Evolutionary conservation across 1,140 invertebrate species (phyloP).

Genomic region (Capitella teleta): DNA sequence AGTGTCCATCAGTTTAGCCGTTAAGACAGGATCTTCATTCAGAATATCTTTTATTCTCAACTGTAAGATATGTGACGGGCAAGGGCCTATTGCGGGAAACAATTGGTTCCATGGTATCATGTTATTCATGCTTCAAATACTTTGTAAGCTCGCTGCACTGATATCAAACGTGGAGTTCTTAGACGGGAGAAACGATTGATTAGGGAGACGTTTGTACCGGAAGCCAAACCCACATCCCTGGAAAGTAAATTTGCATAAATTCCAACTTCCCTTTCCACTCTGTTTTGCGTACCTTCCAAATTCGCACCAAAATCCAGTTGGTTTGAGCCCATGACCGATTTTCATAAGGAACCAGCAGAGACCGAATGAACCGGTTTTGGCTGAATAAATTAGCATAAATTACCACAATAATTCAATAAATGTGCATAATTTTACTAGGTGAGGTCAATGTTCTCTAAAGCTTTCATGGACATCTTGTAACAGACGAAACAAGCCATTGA

Average conservation of each 20-base stretch:
- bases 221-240: slow-evolving; percentile 71
- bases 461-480: slow-evolving; percentile 48
- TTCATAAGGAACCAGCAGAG: slow-evolving; percentile 64
- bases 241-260: too few relatives aligned
- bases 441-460: slow-evolving; percentile 52
- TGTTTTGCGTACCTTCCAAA: slow-evolving; percentile 54
- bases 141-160: too few relatives aligned
- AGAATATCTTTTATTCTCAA: slow-evolving; percentile 47
- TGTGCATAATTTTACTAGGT: slow-evolving; percentile 39
- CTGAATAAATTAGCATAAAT: slow-evolving; percentile 37
- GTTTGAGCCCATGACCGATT: slow-evolving; percentile 74
- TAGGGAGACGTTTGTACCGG: slow-evolving; percentile 57
- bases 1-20: slow-evolving; percentile 62
- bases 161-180: too few relatives aligned
- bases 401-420: background rate
- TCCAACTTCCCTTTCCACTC: too few relatives aligned
- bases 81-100: slow-evolving; percentile 55
- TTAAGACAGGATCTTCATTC: slow-evolving; percentile 41
- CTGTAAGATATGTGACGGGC: slow-evolving; percentile 52
- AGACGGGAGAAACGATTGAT: too few relatives aligned
- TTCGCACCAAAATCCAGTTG: slow-evolving; percentile 70
- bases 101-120: too few relatives aligned
- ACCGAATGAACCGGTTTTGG: slow-evolving; percentile 52
- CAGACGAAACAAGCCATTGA: slow-evolving; percentile 61
- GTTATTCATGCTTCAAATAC: too few relatives aligned